Conservation (phyloP, 2,888 invertebrate genomes). For the Dorcus parallelipipedus region DNA sequence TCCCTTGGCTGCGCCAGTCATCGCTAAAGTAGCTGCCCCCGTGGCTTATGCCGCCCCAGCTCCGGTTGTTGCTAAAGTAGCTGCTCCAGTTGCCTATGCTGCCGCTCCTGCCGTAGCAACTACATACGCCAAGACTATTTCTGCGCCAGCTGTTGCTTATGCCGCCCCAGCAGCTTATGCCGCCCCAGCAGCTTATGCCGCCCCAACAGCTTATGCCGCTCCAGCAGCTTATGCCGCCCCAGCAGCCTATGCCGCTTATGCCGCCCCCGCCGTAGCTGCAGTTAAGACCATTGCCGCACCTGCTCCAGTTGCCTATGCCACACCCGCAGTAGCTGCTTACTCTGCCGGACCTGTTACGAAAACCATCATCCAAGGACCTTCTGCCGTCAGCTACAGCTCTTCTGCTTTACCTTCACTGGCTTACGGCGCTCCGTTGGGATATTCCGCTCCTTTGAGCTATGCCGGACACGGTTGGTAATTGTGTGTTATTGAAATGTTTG, state of each 20-base stretch:
- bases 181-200: slow-evolving; percentile 1
- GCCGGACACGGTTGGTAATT: background rate
- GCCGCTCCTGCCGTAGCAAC: slow-evolving; percentile 36
- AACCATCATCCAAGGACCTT: slow-evolving; percentile 12
- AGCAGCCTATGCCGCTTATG: slow-evolving; percentile 15
- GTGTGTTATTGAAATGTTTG: background rate
- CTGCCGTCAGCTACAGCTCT: slow-evolving; percentile 7
- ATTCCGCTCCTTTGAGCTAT: slow-evolving; percentile 8
- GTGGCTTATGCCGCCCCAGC: slow-evolving; percentile 29
- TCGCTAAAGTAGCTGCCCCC: slow-evolving; percentile 43
- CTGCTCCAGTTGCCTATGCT: slow-evolving; percentile 17
- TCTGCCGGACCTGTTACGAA: slow-evolving; percentile 24
- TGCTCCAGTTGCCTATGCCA: slow-evolving; percentile 23
- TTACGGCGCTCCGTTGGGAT: slow-evolving; percentile 16
- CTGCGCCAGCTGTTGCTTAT: slow-evolving; percentile 13
- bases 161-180: slow-evolving; percentile 12
- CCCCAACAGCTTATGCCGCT: slow-evolving; percentile 16
- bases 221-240: slow-evolving; percentile 10
- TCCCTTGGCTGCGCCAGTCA: slow-evolving; percentile 45
- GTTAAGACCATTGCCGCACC: slow-evolving; percentile 23
- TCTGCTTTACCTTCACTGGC: slow-evolving; percentile 1
- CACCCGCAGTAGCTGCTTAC: slow-evolving; percentile 33
- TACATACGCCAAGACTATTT: background rate
- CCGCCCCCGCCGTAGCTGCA: slow-evolving; percentile 18
- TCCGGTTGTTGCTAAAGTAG: slow-evolving; percentile 11